Evolutionary conservation across 2,888 invertebrate species (phyloP), one percentile per base, ranked within the genome.

Genomic region (Parapristionchus giblindavisi): DNA sequence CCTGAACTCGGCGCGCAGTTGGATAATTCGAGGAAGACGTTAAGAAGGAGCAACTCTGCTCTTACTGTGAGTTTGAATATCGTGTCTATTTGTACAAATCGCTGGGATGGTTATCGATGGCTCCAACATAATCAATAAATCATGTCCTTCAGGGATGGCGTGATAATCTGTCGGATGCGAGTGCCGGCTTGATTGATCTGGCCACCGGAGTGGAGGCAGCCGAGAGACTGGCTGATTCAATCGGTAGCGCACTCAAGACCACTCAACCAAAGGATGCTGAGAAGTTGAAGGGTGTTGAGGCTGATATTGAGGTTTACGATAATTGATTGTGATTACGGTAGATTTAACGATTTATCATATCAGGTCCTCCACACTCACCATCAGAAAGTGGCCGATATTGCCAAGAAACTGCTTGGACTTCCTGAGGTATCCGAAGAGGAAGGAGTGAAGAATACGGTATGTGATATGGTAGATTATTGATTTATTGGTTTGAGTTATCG

Each of bases 161-260:
- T 1, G 82, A 82, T 73, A 82, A 82, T 71, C 78, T 82, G 24
- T 75, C 76, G 36, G 82, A 83, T 56, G 82, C 82, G 3, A 60
- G 78, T 32, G 77, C 77, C 24, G 81, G 80, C 14, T 76, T 80
- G 34, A 77, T 79, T 43, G 75, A 77, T 4, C 77, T 82, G 1
- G 76, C 78, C 43, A 24, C 72, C 21, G 80, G 76, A 29, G 75
- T 73, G 14, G 82, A 81, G 36, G 78, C 76, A 38, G 60, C 79
- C 21, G 52, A 76, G 2, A 43, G 78, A 61, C 61, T 75, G 14
- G 48, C 76, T 8, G 80, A 82, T 36, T 52, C 51, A 17, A 29
- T 68, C 32, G 65, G 29, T 43, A 48, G 32, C 6, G 65, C 32
- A 14, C 48, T 43, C 48, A 43, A 65, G 14, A 43, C 29, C 29